Evolutionary conservation across 2,113 vertebrate species (phyloP).

Genomic region (Alethe diademata): DNA sequence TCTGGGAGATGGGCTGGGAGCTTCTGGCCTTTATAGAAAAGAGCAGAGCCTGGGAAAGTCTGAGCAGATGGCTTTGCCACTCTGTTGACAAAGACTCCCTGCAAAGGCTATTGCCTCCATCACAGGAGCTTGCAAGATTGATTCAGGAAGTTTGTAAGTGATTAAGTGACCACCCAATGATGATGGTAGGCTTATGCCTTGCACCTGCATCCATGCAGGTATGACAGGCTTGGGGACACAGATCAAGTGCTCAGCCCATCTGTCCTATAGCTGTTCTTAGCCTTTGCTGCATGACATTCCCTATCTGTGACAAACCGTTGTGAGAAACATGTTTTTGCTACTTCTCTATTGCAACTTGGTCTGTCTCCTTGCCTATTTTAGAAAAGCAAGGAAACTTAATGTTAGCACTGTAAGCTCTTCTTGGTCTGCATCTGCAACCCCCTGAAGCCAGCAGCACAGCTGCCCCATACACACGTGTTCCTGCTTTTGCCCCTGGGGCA

Average conservation of each 20-base stretch:
- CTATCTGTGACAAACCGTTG: background rate
- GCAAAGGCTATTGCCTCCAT: background rate
- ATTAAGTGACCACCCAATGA: background rate
- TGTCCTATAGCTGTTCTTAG: background rate
- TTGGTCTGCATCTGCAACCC: background rate
- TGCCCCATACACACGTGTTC: rapidly evolving
- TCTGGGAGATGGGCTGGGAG: background rate
- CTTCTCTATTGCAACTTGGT: background rate
- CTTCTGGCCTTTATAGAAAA: background rate
- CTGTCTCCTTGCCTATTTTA: background rate
- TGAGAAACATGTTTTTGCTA: background rate
- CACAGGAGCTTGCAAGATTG: background rate
- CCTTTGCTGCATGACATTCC: background rate
- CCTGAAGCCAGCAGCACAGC: background rate
- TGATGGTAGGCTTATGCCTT: background rate
- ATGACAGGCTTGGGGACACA: background rate
- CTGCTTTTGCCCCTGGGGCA: background rate
- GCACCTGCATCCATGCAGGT: background rate
- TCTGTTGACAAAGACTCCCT: background rate
- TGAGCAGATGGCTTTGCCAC: background rate
- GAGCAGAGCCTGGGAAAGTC: background rate
- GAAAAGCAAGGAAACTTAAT: background rate
- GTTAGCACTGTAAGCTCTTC: background rate
- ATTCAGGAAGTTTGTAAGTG: background rate
- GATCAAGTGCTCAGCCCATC: background rate